A percentile compares a stretch with the other conserved stretches of the same genome.
Evolutionary conservation across 2,888 invertebrate species (phyloP).

Genomic region (Megastigmus dorsalis): DNA sequence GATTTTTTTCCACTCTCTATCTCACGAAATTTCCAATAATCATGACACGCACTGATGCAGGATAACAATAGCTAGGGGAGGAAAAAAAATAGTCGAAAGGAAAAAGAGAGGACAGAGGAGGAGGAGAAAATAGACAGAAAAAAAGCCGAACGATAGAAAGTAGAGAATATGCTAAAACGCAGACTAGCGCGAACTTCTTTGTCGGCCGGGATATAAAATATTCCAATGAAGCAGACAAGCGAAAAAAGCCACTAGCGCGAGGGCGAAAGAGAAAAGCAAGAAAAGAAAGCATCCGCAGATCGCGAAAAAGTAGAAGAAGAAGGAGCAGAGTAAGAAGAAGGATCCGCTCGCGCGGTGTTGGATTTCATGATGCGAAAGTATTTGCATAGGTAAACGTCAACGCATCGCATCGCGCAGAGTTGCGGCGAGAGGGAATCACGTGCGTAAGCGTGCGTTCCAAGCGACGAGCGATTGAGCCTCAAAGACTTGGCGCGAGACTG

Average conservation of each 20-base stretch:
- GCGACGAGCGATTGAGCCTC: background rate
- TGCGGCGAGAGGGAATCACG: too few species aligned
- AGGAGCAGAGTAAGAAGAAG: background rate
- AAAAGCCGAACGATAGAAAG: background rate
- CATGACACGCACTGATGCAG: too few species aligned
- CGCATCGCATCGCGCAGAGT: too few species aligned
- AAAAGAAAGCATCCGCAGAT: conserved; percentile 4
- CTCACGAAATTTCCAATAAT: too few species aligned
- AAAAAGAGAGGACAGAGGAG: too few species aligned
- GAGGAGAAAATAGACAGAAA: background rate
- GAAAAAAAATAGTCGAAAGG: too few species aligned
- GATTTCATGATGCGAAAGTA: conserved; percentile 41
- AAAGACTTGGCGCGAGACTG: background rate
- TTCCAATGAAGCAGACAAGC: conserved; percentile 21
- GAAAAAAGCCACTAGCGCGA: background rate
- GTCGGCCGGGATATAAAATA: conserved; percentile 6
- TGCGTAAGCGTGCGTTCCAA: background rate
- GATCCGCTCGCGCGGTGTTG: background rate
- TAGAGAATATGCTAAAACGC: background rate
- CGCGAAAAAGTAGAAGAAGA: conserved; percentile 27
- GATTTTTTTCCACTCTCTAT: too few species aligned
- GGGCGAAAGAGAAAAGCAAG: background rate
- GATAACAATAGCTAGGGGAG: too few species aligned
- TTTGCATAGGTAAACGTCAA: conserved; percentile 67
- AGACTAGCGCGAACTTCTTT: background rate